Evolutionary conservation across 2,888 invertebrate genomes (phyloP).

Genomic region (Oxycera nigricornis): DNA sequence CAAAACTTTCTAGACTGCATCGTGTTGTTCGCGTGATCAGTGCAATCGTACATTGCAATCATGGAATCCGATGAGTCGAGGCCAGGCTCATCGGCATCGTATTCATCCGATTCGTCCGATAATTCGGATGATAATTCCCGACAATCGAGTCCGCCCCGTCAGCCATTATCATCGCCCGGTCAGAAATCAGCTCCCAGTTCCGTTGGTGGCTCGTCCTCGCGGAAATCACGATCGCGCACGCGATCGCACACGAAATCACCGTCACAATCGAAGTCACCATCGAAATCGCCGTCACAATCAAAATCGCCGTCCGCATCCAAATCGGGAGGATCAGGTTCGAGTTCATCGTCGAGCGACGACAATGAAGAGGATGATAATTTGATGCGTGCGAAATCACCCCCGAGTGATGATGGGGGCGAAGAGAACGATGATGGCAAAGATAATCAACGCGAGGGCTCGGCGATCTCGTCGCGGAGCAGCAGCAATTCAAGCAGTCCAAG

Average conservation of each 20-base stretch:
- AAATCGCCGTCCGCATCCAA: constrained; percentile 51
- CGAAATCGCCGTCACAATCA: constrained; percentile 53
- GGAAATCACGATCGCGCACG: constrained; percentile 52
- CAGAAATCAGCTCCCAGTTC: constrained; percentile 57
- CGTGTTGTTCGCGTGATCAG: not conserved
- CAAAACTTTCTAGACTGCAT: constrained; percentile 35
- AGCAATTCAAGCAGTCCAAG: constrained; percentile 43
- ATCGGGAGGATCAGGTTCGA: constrained; percentile 55
- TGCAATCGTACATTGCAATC: not conserved
- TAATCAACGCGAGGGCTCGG: constrained; percentile 19
- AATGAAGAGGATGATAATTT: constrained; percentile 48
- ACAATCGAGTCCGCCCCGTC: constrained; percentile 51
- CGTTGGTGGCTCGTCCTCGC: constrained; percentile 60
- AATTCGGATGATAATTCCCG: constrained; percentile 62
- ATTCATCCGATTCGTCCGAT: constrained; percentile 63
- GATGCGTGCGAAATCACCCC: constrained; percentile 42
- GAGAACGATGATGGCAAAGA: not conserved
- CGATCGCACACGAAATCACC: constrained; percentile 54
- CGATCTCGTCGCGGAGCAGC: constrained; percentile 50
- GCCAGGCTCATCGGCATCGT: constrained; percentile 56
- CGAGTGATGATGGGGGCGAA: constrained; percentile 38
- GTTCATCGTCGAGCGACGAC: constrained; percentile 52
- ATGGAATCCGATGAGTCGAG: constrained; percentile 57
- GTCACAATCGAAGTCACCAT: constrained; percentile 54
- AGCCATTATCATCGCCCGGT: constrained; percentile 54